Percentiles rank a stretch among this genome's conserved stretches.
Conservation (phyloP, 2,888 invertebrate species). For the Cheilosia vernalis region DNA sequence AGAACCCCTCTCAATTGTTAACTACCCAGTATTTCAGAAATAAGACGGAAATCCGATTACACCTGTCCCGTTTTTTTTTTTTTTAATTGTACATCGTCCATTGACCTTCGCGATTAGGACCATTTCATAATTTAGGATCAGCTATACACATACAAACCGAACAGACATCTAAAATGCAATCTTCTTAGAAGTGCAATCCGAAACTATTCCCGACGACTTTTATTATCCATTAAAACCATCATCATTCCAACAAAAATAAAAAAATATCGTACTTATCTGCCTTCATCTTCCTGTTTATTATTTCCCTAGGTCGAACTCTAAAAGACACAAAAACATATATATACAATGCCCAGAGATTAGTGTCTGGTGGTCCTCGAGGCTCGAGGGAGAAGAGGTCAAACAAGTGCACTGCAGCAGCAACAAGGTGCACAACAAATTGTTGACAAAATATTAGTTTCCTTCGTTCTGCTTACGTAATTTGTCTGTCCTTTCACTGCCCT, state of each 20-base stretch:
- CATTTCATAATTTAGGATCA: constrained; percentile 41
- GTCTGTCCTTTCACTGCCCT: constrained; percentile 51
- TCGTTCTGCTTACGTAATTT: constrained; percentile 44
- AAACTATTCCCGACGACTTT: constrained; percentile 32
- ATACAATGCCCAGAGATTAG: constrained; percentile 54
- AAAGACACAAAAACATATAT: not conserved
- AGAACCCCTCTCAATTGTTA: too few relatives aligned
- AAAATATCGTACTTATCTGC: constrained; percentile 24
- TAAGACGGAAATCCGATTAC: constrained; percentile 16
- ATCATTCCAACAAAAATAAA: constrained; percentile 55
- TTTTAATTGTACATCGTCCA: constrained; percentile 23
- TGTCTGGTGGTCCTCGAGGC: constrained; percentile 48
- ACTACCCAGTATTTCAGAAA: too few relatives aligned
- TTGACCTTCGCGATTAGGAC: constrained; percentile 8
- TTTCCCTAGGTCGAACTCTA: constrained; percentile 21
- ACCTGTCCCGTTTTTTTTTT: constrained; percentile 4
- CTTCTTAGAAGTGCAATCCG: constrained; percentile 14
- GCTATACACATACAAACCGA: not conserved
- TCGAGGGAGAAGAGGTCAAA: constrained; percentile 60
- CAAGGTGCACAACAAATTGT: constrained; percentile 70
- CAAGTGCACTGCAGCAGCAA: constrained; percentile 51
- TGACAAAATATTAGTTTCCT: constrained; percentile 73
- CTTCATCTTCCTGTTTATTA: constrained; percentile 37
- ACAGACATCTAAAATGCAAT: constrained; percentile 20
- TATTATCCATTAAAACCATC: constrained; percentile 68